Evolutionary conservation across 2,113 vertebrate genomes (phyloP).

Genomic region (Geococcyx californianus): DNA sequence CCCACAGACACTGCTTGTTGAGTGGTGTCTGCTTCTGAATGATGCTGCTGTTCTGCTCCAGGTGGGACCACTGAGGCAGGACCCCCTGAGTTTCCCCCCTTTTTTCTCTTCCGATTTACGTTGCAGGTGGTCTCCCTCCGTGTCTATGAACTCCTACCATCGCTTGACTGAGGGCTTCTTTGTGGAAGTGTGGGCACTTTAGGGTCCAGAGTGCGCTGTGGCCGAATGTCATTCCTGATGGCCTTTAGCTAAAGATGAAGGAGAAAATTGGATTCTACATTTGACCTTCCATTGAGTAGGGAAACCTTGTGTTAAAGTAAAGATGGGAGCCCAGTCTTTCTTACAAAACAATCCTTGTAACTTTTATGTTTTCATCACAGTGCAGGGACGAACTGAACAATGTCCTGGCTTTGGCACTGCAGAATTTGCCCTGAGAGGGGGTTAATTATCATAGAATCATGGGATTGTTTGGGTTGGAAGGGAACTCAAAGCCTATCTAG

Average conservation of each 20-base stretch:
- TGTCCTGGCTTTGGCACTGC: not conserved
- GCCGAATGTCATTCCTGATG: not conserved
- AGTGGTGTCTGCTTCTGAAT: not conserved
- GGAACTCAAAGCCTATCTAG: too few relatives aligned
- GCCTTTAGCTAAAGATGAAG: not conserved
- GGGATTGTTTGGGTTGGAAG: too few relatives aligned
- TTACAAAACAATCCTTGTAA: not conserved
- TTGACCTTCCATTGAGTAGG: not conserved
- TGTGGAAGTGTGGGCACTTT: not conserved
- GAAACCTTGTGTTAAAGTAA: not conserved
- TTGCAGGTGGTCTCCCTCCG: constrained; percentile 5
- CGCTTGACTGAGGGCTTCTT: not conserved
- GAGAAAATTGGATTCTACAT: not conserved
- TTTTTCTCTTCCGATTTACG: not conserved
- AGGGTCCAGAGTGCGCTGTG: not conserved
- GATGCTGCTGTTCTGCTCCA: constrained; percentile 22
- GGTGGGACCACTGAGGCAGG: not conserved
- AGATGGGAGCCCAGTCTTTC: not conserved
- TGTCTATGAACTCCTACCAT: not conserved
- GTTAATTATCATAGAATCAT: not conserved
- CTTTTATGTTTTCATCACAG: not conserved
- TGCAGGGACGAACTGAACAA: not conserved
- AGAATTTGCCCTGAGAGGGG: not conserved
- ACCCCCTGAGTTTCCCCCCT: not conserved
- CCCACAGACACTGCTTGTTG: not conserved